These are phyloP conservation scores for Campopleginae sp. DNA, from an alignment of 2,888 invertebrate species.

Conservation along the genomic window DNA sequence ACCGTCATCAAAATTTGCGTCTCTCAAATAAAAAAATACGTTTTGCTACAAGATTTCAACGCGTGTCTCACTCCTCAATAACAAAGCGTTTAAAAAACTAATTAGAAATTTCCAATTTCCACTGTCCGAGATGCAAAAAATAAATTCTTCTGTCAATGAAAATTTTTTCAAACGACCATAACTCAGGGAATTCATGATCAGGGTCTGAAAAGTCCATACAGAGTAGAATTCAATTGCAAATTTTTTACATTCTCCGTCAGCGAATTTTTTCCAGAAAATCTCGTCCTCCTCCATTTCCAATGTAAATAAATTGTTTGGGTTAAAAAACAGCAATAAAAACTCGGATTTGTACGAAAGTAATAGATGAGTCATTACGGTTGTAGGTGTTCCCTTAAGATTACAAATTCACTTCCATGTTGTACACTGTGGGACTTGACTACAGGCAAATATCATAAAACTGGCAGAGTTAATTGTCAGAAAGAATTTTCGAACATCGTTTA, in stretches of 20 bases:
- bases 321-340: neutral
- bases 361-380: neutral
- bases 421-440: neutral
- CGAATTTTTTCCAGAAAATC: no score
- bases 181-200: no score
- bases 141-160: neutral
- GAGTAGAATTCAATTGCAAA: no score
- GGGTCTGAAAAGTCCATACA: no score
- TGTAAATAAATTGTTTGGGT: neutral
- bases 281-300: neutral
- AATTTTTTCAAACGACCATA: neutral
- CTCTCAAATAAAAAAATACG: neutral
- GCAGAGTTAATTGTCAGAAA: neutral
- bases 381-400: neutral
- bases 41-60: neutral
- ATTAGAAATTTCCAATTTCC: neutral
- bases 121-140: neutral
- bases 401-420: neutral
- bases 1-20: neutral
- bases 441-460: neutral
- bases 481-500: slow-evolving; percentile 56
- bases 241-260: no score
- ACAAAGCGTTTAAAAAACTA: neutral
- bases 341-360: neutral
- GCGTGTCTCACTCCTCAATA: neutral